Conservation (phyloP, 2,888 invertebrate species). For the Candidula unifasciata region DNA sequence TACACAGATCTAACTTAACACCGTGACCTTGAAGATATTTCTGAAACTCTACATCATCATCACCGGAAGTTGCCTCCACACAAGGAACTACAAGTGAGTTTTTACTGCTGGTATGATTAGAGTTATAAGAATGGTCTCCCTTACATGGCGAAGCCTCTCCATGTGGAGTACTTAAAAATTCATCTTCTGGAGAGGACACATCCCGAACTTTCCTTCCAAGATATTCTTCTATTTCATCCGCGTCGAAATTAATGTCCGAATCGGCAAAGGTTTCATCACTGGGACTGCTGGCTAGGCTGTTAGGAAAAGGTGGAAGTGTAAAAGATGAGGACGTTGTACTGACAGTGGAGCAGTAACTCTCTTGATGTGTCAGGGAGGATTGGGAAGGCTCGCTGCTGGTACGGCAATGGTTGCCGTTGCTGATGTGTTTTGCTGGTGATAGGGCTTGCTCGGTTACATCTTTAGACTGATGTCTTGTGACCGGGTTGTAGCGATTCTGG, state of each 20-base stretch:
- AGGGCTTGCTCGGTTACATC: neutral
- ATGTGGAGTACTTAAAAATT: neutral
- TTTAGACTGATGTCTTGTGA: neutral
- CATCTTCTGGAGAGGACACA: neutral
- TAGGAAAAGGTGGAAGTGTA: constrained; percentile 44
- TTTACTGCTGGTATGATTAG: neutral
- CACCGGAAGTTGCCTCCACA: neutral
- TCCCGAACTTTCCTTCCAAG: neutral
- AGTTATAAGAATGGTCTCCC: neutral
- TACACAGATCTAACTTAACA: constrained; percentile 70
- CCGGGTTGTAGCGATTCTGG: neutral
- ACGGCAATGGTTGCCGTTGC: neutral
- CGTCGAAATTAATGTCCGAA: constrained; percentile 1
- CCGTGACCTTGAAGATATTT: constrained; percentile 71
- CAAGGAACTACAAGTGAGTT: neutral
- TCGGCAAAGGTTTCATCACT: constrained; percentile 37
- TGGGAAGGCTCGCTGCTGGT: neutral
- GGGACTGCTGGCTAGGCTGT: constrained; percentile 37
- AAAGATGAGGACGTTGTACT: constrained; percentile 46
- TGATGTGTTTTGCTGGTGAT: constrained; percentile 9
- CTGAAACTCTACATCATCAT: constrained; percentile 66
- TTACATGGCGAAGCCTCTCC: neutral
- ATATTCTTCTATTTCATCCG: neutral
- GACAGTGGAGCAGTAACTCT: neutral
- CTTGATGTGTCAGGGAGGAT: neutral